Base-by-base conservation (phyloP, 2,888 invertebrate species). In the Cantharis rufa region DNA sequence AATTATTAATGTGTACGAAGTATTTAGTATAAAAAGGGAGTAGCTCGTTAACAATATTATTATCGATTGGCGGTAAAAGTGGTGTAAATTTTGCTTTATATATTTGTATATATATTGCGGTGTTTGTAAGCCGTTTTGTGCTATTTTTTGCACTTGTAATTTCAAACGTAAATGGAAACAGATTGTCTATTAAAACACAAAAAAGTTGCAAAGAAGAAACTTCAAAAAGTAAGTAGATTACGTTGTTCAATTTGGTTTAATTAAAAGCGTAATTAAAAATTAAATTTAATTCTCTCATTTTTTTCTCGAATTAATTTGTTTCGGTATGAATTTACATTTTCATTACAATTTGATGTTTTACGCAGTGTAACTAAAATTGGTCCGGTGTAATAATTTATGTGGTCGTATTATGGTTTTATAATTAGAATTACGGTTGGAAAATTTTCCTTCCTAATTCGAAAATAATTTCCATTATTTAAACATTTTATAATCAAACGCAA, bases 121-220 rank as follows among this genome's bases (percentile, higher is more conserved):
- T 15, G 16, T 0, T n/a, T 11, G 13, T 64, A 18, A 13, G 32
- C 13, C 32, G 4, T 32, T 18, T 32, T 32, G 32, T n/a, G 32
- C n/a, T 13, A 13, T 32, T 32, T 32, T 32, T 32, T 32, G 32
- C 32, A 32, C 32, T 32, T 13, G 32, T 48, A 64, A 48, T 64
- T 66, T 66, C 32, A 32, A 32, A 72, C 13, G 16, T 72, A 64
- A 77, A 77, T 77, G 77, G 77, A 77, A 77, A 77, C 77, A 32
- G 77, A 77, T 73, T 77, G 77, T 62, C 69, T 77, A 24, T 64
- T 77, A 32, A 74, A 71, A 15, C 68, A 32, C 11, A 77, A 74
- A 24, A 71, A 62, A 61, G 61, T 62, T 24, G 24, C 27, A 9
- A 48, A 66, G 66, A 70, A 71, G 15, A 63, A 63, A 64, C 18